Conservation (phyloP, 2,888 invertebrate species). For the Drosophila nigricruria region DNA sequence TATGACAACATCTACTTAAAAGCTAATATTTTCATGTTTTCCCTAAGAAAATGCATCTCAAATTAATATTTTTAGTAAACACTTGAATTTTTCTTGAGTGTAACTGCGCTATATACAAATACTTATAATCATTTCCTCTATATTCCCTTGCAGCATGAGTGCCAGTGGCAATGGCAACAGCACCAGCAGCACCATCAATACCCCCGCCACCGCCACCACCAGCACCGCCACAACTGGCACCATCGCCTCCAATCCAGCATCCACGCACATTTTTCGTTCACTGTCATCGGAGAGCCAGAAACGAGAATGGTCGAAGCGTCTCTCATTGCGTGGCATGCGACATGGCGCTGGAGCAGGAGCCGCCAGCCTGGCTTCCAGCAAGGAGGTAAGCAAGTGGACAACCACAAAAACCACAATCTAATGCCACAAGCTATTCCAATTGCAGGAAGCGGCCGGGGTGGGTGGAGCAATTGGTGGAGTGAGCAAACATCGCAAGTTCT, state of each 20-base stretch:
- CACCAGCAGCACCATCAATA: neutral
- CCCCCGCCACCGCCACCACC: conserved; percentile 14
- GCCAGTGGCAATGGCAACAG: conserved; percentile 52
- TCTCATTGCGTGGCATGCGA: conserved; percentile 90
- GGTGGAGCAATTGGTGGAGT: neutral
- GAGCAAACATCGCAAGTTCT: conserved; percentile 82
- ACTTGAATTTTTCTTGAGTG: neutral
- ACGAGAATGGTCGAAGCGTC: conserved; percentile 90
- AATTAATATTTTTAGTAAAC: neutral
- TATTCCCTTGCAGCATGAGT: conserved; percentile 53
- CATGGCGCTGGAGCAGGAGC: conserved; percentile 85
- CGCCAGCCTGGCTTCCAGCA: conserved; percentile 86
- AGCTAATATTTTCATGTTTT: too few species aligned
- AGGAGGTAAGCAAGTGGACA: conserved; percentile 76
- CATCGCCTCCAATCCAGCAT: conserved; percentile 31
- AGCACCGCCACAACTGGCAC: neutral
- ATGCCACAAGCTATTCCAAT: neutral
- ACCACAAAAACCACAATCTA: conserved; percentile 9
- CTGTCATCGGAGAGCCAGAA: conserved; percentile 89
- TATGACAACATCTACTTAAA: neutral
- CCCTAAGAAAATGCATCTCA: too few species aligned
- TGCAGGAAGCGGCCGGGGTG: conserved; percentile 26
- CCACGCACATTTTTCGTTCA: conserved; percentile 87
- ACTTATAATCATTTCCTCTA: neutral
- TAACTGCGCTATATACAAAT: conserved; percentile 2